These are phyloP conservation scores for Schizopygopsis malacanthus DNA, from an alignment of 2,797 vertebrate genomes.

Conservation along the genomic window DNA sequence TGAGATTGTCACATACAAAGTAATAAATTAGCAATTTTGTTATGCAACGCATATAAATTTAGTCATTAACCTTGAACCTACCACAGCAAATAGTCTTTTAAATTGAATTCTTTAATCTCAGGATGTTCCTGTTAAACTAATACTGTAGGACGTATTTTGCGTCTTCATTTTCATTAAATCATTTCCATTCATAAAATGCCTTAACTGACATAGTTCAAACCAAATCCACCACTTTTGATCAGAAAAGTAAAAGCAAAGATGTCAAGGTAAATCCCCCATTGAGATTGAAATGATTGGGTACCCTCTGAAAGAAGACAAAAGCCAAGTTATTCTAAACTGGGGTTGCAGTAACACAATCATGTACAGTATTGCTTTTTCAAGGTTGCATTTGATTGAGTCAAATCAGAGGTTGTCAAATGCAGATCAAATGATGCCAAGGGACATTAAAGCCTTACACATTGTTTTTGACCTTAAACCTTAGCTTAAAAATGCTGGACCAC, in stretches of 20 bases:
- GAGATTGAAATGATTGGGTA: background rate
- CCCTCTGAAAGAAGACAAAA: constrained; percentile 12
- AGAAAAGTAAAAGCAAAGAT: background rate
- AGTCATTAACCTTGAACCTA: constrained; percentile 21
- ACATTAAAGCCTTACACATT: constrained; percentile 23
- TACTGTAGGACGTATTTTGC: too few relatives aligned
- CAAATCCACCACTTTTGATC: background rate
- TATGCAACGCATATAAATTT: background rate
- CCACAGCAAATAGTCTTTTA: background rate
- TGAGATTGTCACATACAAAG: background rate
- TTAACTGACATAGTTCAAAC: background rate
- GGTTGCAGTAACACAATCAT: constrained; percentile 59
- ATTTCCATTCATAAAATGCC: background rate
- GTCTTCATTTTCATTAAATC: background rate
- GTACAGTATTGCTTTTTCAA: constrained; percentile 56
- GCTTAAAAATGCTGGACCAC: constrained; percentile 21
- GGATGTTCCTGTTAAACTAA: background rate
- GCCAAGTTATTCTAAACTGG: constrained; percentile 46
- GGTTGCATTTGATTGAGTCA: constrained; percentile 53
- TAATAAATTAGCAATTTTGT: background rate
- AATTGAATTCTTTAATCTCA: background rate
- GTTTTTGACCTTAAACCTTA: constrained; percentile 45
- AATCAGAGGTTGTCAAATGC: constrained; percentile 61
- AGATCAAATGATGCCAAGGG: constrained; percentile 46
- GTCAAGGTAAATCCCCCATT: background rate